phyloP scores from a whole-genome alignment of 2,797 vertebrate species.

The Clarias pachynema region DNA sequence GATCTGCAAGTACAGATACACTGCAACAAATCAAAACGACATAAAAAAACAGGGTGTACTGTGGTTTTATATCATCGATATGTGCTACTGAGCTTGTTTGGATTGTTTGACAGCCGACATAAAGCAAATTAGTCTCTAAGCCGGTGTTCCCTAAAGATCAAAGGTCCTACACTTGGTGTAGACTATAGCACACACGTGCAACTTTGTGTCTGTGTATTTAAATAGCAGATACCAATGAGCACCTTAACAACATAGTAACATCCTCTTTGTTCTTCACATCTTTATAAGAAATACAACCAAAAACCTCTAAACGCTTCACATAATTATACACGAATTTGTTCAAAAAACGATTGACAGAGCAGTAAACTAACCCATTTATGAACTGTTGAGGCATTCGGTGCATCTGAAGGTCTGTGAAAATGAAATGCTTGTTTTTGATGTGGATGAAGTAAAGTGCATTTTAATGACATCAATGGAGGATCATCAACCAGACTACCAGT shows the following conservation, averaged over 20 bases:
- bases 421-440: background rate
- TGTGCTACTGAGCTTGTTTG: background rate
- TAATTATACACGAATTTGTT: background rate
- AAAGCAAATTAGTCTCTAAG: background rate
- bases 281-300: background rate
- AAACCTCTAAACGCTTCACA: background rate
- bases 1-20: background rate
- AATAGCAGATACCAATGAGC: background rate
- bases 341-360: background rate
- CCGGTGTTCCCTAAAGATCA: slow-evolving; percentile 49
- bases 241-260: background rate
- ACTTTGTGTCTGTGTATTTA: slow-evolving; percentile 21
- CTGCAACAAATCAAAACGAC: background rate
- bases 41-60: background rate
- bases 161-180: slow-evolving; percentile 52
- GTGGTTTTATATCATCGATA: background rate
- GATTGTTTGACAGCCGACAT: background rate
- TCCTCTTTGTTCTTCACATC: background rate
- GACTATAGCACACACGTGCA: slow-evolving; percentile 51
- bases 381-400: background rate
- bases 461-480: background rate
- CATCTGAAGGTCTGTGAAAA: too few species aligned
- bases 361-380: background rate
- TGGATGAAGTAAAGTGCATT: background rate
- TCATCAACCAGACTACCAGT: background rate